Base-by-base conservation (phyloP, 2,113 vertebrate species). In the Ammodytes dubius region DNA sequence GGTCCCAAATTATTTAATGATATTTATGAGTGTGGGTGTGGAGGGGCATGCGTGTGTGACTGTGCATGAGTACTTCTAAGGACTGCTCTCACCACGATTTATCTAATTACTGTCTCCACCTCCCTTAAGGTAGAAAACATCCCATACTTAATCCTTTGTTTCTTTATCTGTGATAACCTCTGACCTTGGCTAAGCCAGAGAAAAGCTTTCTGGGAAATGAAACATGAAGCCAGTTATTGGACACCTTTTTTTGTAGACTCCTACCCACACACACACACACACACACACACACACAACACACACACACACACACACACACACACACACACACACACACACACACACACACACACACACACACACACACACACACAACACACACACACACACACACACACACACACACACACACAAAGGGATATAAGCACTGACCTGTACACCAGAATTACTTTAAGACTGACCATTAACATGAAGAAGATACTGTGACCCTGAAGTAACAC, bases 161-260 rank as follows among this genome's bases (percentile, higher is more conserved):
- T 73, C 68, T 83, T 67, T 65, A 58, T 88, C 74, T 83, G 46
- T 0, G 80, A 91, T 91, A 90, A 92, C 90, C 91, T 89, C 67
- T 89, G 81, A 91, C 91, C 80, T 88, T 83, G 79, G 66, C 70
- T 84, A 77, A 91, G 82, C 76, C 74, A 46, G 81, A 88, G 75
- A 87, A 81, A 88, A 84, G 86, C 59, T 82, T 68, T 81, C 57
- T 87, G 88, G 89, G 82, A 89, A 87, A 84, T 88, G 87, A 86
- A 90, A 93, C 39, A 81, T 12, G 35, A 87, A 90, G 87, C 82
- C 60, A 73, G 89, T 84, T 87, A 86, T 86, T 87, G 87, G 89
- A 91, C 57, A 19, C 68, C 61, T 86, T 90, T 78, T 53, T 53
- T 73, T 87, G 69, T 86, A 85, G 77, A 85, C 83, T 79, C 63